Evolutionary conservation across 2,113 vertebrate species (phyloP).

Genomic region (Gymnobelideus leadbeateri): DNA sequence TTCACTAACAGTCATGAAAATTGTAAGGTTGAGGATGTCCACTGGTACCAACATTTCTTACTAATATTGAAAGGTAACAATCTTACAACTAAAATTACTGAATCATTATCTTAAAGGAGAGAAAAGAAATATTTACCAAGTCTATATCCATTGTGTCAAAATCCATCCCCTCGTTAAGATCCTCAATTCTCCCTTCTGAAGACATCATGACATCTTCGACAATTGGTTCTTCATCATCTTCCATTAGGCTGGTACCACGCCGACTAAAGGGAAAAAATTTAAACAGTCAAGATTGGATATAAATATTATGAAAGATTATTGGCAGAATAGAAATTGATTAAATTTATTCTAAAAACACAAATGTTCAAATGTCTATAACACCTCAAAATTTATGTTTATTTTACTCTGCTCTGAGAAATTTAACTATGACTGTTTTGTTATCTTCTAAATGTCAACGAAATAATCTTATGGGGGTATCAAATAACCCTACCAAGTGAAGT

Average conservation of each 20-base stretch:
- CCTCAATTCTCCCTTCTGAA: constrained; percentile 98
- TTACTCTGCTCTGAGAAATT: constrained; percentile 60
- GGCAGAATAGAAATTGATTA: constrained; percentile 72
- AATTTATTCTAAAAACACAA: constrained; percentile 73
- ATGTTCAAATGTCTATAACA: constrained; percentile 66
- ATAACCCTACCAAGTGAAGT: background rate
- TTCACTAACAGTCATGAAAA: constrained; percentile 54
- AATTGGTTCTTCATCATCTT: constrained; percentile 99
- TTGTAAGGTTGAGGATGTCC: background rate
- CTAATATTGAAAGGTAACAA: background rate
- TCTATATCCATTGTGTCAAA: constrained; percentile 99
- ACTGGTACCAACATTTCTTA: background rate
- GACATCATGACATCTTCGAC: constrained; percentile 99
- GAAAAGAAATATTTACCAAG: constrained; percentile 88
- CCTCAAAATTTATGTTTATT: constrained; percentile 63
- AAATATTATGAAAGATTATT: constrained; percentile 41
- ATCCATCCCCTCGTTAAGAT: constrained; percentile 99
- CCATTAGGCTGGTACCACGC: constrained; percentile 97
- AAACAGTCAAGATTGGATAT: constrained; percentile 67
- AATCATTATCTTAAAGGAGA: background rate
- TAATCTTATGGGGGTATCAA: constrained; percentile 55
- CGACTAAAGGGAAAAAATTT: constrained; percentile 87
- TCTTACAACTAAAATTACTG: background rate
- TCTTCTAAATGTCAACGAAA: constrained; percentile 70
- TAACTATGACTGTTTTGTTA: constrained; percentile 57